Evolutionary conservation across 2,113 vertebrate genomes (phyloP).

Genomic region (Candoia aspera): DNA sequence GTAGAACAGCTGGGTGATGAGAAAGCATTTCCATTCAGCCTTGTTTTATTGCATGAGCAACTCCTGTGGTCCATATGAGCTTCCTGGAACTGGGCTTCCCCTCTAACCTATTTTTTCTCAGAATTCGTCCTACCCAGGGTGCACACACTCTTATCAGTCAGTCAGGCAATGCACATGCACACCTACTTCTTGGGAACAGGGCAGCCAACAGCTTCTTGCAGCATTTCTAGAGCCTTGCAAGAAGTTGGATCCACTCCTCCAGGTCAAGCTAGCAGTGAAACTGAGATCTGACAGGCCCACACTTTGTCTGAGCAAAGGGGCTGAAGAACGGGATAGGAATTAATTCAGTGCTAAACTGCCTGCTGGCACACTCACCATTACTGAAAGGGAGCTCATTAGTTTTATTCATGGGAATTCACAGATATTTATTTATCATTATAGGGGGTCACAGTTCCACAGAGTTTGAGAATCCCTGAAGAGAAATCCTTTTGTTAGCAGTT

Average conservation of each 20-base stretch:
- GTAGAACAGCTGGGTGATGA: too few species aligned
- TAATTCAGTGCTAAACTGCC: not conserved
- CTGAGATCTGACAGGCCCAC: too few species aligned
- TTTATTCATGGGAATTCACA: not conserved
- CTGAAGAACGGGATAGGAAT: not conserved
- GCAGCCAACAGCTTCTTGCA: not conserved
- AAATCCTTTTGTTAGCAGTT: not conserved
- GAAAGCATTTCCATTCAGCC: too few species aligned
- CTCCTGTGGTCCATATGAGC: too few species aligned
- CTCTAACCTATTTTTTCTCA: too few species aligned
- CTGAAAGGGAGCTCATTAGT: not conserved
- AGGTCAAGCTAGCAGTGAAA: too few species aligned
- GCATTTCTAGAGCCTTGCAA: not conserved
- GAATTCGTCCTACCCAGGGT: too few species aligned
- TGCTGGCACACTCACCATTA: not conserved
- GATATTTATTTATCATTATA: not conserved
- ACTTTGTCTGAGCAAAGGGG: not conserved
- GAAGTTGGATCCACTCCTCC: not conserved
- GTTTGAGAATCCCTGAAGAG: not conserved
- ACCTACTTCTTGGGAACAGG: too few species aligned
- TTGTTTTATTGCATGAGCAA: too few species aligned
- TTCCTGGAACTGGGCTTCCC: too few species aligned
- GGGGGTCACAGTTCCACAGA: not conserved
- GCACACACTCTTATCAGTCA: too few species aligned
- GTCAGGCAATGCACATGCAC: too few species aligned